Evolutionary conservation across 2,113 vertebrate genomes (phyloP).

Genomic region (Ondatra zibethicus): DNA sequence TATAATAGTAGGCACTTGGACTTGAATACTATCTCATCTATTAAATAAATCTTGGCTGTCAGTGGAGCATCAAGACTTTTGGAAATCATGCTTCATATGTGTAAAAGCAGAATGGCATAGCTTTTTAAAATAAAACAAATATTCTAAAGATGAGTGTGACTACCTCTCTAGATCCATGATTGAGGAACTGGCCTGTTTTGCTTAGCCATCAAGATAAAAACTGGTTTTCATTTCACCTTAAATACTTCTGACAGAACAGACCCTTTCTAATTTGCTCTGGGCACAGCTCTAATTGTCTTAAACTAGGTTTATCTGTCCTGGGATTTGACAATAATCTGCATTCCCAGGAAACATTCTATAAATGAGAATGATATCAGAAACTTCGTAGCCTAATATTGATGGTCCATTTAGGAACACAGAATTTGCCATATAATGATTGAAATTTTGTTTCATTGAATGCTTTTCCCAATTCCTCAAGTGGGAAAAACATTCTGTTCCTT

Average conservation of each 20-base stretch:
- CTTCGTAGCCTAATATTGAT: neutral
- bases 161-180: neutral
- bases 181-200: neutral
- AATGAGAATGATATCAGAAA: neutral
- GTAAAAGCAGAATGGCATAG: neutral
- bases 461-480: neutral
- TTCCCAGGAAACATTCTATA: neutral
- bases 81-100: neutral
- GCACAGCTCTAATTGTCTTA: neutral
- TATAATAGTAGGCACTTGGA: neutral
- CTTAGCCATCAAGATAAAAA: neutral
- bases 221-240: conserved; percentile 41
- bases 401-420: neutral
- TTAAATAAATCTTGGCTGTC: neutral
- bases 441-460: neutral
- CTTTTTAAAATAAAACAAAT: conserved; percentile 41
- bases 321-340: neutral
- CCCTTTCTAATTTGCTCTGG: neutral
- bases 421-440: neutral
- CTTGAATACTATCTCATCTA: neutral
- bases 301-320: neutral
- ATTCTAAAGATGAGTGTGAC: neutral
- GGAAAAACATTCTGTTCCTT: neutral
- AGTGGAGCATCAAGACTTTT: neutral
- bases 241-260: neutral